phyloP scores from a whole-genome alignment of 1,140 invertebrate species.

The Zaprionus vittiger region DNA sequence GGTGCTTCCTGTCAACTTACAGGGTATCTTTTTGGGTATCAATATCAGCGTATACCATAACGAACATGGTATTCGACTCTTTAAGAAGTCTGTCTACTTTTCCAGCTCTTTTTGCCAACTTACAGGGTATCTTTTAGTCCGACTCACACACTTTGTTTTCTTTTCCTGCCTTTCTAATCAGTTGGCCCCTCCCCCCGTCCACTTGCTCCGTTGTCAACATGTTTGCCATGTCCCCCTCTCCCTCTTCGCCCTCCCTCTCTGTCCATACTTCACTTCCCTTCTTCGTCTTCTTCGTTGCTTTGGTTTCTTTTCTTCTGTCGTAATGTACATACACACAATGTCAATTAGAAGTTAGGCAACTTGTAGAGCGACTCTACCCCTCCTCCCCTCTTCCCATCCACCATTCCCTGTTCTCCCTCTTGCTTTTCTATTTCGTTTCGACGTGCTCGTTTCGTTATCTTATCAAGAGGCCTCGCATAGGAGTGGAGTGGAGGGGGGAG shows the following conservation, averaged over 20 bases:
- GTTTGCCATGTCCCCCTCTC: constrained; percentile 7
- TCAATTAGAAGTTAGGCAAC: constrained; percentile 76
- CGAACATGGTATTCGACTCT: too few relatives aligned
- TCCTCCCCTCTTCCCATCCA: neutral
- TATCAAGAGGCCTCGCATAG: constrained; percentile 37
- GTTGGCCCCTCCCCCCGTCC: neutral
- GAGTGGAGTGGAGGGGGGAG: neutral
- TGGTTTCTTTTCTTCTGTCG: constrained; percentile 26
- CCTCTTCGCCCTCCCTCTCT: neutral
- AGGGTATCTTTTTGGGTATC: too few relatives aligned
- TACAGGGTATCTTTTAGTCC: neutral
- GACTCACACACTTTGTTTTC: neutral
- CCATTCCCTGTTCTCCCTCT: neutral
- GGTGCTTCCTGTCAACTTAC: too few relatives aligned
- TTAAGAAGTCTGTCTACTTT: too few relatives aligned
- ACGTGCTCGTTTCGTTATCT: constrained; percentile 62
- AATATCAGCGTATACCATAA: too few relatives aligned
- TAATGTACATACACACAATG: constrained; percentile 63
- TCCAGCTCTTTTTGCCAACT: neutral
- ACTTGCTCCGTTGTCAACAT: constrained; percentile 24
- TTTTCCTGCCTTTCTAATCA: constrained; percentile 24
- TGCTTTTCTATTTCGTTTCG: neutral
- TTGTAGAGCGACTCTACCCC: constrained; percentile 5
- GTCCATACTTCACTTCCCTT: neutral
- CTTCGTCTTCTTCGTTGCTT: constrained; percentile 26